Evolutionary conservation across 2,888 invertebrate species (phyloP), one percentile per base, ranked within the genome.

Genomic region (Syritta pipiens): DNA sequence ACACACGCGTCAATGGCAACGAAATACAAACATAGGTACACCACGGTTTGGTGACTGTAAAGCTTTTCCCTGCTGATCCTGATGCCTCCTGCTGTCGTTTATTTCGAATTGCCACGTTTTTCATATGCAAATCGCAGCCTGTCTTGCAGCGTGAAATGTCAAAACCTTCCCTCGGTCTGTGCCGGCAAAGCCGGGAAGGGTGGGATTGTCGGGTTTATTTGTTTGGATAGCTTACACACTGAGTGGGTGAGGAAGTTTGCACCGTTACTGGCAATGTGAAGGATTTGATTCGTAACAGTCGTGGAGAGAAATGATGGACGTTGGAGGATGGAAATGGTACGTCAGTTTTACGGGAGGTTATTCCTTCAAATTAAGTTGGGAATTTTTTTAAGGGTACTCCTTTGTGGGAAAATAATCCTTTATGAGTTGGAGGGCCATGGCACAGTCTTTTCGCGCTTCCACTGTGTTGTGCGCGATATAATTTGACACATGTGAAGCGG

Each of bases 101-200:
- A 62, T 68, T 75, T 75, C 55, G 26, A 62, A 68, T 68, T 55
- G 60, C 60, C 62, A 68, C 46, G 68, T 68, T 75, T 68, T 75
- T 75, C 75, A 55, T 75, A 75, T 75, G 75, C 75, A 75, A 75
- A 75, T 75, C 68, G 46, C 48, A 48, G 14, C 19, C 51, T 46
- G 28, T 26, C 40, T 51, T 74, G 62, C 72, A 44, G 9, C 37
- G 46, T 30, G 32, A 63, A 65, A 74, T 74, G 65, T 51, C 57
- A 74, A 48, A 63, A 44, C 19, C n/a, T 26, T 9, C 46, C 0
- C 24, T 20, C n/a, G 10, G 6, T n/a, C n/a, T 12, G 7, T n/a
- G 12, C 19, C 26, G 44, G 19, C 14, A 12, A 40, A 9, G 12
- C 2, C n/a, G 12, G 1, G 57, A 2, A 12, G 17, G 10, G 24